Conservation (phyloP, 2,888 invertebrate genomes). For the Seira sanloemensis region DNA sequence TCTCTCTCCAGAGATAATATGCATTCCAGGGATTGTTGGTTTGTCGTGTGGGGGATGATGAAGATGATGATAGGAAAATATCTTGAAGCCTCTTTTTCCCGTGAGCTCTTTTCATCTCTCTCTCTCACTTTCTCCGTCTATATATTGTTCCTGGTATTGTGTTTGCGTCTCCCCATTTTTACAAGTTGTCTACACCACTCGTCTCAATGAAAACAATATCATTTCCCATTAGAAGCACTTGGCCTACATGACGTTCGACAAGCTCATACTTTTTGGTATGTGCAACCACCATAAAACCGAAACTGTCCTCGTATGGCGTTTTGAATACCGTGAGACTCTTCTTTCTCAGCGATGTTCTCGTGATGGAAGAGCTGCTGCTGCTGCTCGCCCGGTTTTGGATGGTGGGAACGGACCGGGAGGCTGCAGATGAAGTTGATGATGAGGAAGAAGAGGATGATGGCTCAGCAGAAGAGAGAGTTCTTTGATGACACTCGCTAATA, state of each 20-base stretch:
- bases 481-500: slow-evolving; percentile 44
- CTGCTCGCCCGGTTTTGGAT: neutral
- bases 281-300: slow-evolving; percentile 67
- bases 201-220: slow-evolving; percentile 70
- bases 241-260: slow-evolving; percentile 67
- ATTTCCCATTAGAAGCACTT: slow-evolving; percentile 71
- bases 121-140: neutral
- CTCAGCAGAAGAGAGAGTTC: neutral
- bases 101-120: neutral
- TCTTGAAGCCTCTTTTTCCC: slow-evolving; percentile 19
- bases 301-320: slow-evolving; percentile 61
- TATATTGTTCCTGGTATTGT: slow-evolving; percentile 8
- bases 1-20: slow-evolving; percentile 32
- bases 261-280: slow-evolving; percentile 68
- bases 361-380: slow-evolving; percentile 26
- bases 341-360: slow-evolving; percentile 60
- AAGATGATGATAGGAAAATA: slow-evolving; percentile 36
- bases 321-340: slow-evolving; percentile 64
- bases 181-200: slow-evolving; percentile 25
- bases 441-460: slow-evolving; percentile 17
- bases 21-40: slow-evolving; percentile 15
- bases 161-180: neutral
- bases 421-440: slow-evolving; percentile 35
- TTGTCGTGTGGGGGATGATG: neutral
- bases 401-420: slow-evolving; percentile 8